phyloP scores from a whole-genome alignment of 2,888 invertebrate genomes.

The Plebejus anna region DNA sequence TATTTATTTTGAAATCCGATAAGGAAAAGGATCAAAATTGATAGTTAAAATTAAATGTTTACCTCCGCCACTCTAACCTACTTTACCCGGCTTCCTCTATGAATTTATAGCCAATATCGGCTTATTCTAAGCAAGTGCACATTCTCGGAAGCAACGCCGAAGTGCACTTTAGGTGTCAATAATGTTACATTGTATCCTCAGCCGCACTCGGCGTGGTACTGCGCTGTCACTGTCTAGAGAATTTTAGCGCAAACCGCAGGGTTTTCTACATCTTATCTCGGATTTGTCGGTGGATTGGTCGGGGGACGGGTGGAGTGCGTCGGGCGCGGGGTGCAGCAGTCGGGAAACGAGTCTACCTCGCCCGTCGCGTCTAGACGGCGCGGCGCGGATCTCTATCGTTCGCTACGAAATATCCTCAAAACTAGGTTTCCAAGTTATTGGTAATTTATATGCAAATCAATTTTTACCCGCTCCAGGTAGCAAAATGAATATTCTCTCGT shows the following conservation, averaged over 20 bases:
- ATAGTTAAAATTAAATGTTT: constrained; percentile 9
- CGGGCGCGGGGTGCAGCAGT: constrained; percentile 48
- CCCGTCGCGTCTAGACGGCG: constrained; percentile 73
- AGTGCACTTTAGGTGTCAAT: constrained; percentile 39
- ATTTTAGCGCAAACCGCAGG: constrained; percentile 53
- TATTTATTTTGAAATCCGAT: not conserved
- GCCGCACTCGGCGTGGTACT: constrained; percentile 49
- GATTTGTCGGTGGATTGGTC: constrained; percentile 60
- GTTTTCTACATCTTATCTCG: constrained; percentile 44
- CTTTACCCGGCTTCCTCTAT: constrained; percentile 16
- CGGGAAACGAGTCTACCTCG: constrained; percentile 62
- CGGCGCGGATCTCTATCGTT: constrained; percentile 67
- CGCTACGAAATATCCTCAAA: constrained; percentile 69
- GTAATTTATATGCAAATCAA: constrained; percentile 20
- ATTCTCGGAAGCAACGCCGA: constrained; percentile 25
- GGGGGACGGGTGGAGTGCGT: constrained; percentile 41
- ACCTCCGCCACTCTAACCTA: not conserved
- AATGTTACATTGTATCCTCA: constrained; percentile 41
- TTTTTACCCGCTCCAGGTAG: constrained; percentile 12
- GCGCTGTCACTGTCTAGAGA: constrained; percentile 45
- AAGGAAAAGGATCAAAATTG: not conserved
- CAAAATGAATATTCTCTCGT: constrained; percentile 7
- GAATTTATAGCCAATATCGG: constrained; percentile 26
- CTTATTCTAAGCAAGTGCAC: constrained; percentile 26
- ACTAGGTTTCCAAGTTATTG: constrained; percentile 25